These are phyloP conservation scores for Saccostrea cuccullata DNA, from an alignment of 1,140 invertebrate species.

Conservation along the genomic window DNA sequence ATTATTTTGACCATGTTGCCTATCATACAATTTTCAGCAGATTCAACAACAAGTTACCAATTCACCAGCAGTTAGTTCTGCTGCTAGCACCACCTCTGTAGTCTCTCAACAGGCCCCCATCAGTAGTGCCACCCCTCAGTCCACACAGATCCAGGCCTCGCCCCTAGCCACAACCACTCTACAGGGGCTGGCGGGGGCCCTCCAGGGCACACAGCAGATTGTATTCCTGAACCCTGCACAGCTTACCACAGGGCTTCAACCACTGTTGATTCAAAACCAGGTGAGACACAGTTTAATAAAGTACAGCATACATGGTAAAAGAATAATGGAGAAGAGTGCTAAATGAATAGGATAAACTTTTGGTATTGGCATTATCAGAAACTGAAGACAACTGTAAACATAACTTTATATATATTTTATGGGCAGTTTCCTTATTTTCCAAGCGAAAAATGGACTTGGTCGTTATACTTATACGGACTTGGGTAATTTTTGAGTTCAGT, in stretches of 20 bases:
- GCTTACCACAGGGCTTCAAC: constrained; percentile 79
- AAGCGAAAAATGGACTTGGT: no score
- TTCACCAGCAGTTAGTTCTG: constrained; percentile 19
- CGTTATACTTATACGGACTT: no score
- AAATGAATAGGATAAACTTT: no score
- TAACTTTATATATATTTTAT: no score
- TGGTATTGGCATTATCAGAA: no score
- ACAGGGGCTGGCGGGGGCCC: constrained; percentile 20
- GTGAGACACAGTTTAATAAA: constrained; percentile 33
- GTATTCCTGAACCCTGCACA: constrained; percentile 84
- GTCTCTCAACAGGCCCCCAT: constrained; percentile 50
- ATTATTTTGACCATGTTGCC: no score
- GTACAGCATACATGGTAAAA: no score
- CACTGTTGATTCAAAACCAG: constrained; percentile 90
- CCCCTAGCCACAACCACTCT: constrained; percentile 41
- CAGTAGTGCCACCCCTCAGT: constrained; percentile 30
- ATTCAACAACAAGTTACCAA: constrained; percentile 35
- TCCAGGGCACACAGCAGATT: constrained; percentile 83
- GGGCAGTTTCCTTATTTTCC: no score
- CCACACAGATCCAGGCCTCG: constrained; percentile 41
- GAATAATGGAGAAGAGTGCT: no score
- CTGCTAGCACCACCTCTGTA: constrained; percentile 44
- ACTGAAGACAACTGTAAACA: no score
- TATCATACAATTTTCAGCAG: neutral
- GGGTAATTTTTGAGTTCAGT: no score